A percentile compares a stretch with the other conserved stretches of the same genome.
These are phyloP conservation scores for Notamacropus eugenii DNA, from an alignment of 2,797 vertebrate genomes.

Conservation along the genomic window DNA sequence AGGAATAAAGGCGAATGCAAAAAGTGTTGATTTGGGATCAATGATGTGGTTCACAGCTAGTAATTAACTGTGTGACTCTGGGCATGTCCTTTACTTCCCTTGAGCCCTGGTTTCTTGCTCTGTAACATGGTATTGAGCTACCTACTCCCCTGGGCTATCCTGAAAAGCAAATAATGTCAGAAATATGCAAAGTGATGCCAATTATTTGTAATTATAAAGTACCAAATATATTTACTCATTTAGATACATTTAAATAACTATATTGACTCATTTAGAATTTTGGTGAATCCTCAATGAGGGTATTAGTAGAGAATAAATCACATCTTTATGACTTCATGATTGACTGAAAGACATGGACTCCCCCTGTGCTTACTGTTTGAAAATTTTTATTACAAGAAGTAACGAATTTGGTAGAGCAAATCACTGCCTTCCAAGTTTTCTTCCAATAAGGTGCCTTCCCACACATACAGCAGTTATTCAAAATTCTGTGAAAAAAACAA, in stretches of 20 bases:
- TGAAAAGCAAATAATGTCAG: not conserved
- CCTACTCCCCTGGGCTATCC: not conserved
- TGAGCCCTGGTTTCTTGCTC: not conserved
- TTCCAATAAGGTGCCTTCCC: not conserved
- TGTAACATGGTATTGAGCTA: not conserved
- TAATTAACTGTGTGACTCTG: conserved; percentile 15
- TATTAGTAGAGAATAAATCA: not conserved
- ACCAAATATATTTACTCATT: not conserved
- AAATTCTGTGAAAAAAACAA: not conserved
- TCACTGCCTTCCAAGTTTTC: not conserved
- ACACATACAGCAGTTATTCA: not conserved
- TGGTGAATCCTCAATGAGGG: not conserved
- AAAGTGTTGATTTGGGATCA: not conserved
- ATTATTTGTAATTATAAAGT: not conserved
- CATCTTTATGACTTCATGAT: not conserved
- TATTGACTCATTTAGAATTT: not conserved
- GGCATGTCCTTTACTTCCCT: not conserved
- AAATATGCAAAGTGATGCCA: not conserved
- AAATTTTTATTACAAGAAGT: not conserved
- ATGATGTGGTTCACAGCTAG: not conserved
- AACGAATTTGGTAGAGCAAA: not conserved
- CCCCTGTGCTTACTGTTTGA: not conserved
- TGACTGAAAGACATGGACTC: not conserved
- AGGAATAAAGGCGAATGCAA: not conserved
- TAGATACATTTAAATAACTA: not conserved